Percentiles rank a stretch among this genome's conserved stretches.
Conservation (phyloP, 2,888 invertebrate genomes). For the Amphipyra berbera region DNA sequence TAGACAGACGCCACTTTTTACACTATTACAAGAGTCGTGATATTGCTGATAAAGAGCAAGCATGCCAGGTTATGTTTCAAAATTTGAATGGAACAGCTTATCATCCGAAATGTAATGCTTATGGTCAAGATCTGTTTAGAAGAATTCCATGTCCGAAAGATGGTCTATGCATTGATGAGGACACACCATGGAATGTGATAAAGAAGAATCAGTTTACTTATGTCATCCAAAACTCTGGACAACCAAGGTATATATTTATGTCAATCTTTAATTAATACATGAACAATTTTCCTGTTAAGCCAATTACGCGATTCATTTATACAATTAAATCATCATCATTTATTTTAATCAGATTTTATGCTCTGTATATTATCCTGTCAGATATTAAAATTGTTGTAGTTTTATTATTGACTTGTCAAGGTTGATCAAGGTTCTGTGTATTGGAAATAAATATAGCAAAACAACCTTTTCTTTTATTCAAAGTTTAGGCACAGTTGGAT, state of each 20-base stretch:
- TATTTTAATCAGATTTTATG: neutral
- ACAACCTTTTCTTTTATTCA: too few species aligned
- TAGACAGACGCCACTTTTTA: conserved; percentile 96
- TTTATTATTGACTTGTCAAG: neutral
- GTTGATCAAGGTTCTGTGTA: too few species aligned
- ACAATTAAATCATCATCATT: too few species aligned
- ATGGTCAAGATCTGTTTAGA: conserved; percentile 94
- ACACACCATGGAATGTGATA: conserved; percentile 95
- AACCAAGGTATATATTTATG: conserved; percentile 93
- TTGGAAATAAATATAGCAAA: too few species aligned
- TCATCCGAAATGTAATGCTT: conserved; percentile 94
- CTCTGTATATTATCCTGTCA: conserved; percentile 1
- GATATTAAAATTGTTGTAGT: neutral
- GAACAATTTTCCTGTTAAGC: conserved; percentile 5
- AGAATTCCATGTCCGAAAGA: conserved; percentile 95
- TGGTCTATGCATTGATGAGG: conserved; percentile 96
- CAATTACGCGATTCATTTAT: neutral
- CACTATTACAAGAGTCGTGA: conserved; percentile 96
- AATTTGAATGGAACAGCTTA: conserved; percentile 95
- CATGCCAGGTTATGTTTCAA: conserved; percentile 96
- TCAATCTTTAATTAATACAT: neutral
- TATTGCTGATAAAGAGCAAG: conserved; percentile 91
- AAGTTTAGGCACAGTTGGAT: too few species aligned
- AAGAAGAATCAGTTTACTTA: conserved; percentile 98
- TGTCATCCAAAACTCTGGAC: conserved; percentile 96